Percentiles rank a stretch among this genome's conserved stretches.
Evolutionary conservation across 2,113 vertebrate genomes (phyloP).

Genomic region (Neotragus pygmaeus): DNA sequence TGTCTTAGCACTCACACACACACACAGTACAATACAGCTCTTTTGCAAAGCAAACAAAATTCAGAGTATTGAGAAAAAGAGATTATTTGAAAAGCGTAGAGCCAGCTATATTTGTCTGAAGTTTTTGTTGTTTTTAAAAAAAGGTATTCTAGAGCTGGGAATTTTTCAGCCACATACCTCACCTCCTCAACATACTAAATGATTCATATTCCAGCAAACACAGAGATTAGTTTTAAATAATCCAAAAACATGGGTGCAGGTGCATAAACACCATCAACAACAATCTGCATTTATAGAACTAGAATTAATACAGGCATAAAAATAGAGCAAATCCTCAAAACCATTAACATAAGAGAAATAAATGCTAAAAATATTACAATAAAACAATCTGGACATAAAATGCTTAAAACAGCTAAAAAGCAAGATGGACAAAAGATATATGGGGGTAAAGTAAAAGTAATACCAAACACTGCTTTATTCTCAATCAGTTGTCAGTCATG

Average conservation of each 20-base stretch:
- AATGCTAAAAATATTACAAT: not conserved
- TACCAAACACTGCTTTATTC: constrained; percentile 8
- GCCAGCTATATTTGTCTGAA: not conserved
- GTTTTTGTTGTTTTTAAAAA: not conserved
- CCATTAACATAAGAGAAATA: not conserved
- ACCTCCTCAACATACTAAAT: not conserved
- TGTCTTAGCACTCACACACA: not conserved
- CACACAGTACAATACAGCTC: not conserved
- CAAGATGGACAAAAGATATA: not conserved
- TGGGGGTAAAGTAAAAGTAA: not conserved
- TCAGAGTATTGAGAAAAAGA: not conserved
- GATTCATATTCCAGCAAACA: not conserved
- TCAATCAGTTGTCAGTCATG: not conserved
- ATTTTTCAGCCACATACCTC: not conserved
- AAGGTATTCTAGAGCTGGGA: not conserved
- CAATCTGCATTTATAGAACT: not conserved
- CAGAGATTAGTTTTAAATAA: not conserved
- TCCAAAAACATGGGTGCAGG: not conserved
- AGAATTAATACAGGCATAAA: not conserved
- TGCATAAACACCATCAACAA: not conserved
- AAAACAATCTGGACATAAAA: constrained; percentile 19
- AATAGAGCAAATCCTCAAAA: not conserved
- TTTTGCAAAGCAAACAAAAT: not conserved
- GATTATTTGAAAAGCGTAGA: not conserved
- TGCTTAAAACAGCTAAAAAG: not conserved